phyloP scores from a whole-genome alignment of 1,140 invertebrate species.

The Copidosoma floridanum region DNA sequence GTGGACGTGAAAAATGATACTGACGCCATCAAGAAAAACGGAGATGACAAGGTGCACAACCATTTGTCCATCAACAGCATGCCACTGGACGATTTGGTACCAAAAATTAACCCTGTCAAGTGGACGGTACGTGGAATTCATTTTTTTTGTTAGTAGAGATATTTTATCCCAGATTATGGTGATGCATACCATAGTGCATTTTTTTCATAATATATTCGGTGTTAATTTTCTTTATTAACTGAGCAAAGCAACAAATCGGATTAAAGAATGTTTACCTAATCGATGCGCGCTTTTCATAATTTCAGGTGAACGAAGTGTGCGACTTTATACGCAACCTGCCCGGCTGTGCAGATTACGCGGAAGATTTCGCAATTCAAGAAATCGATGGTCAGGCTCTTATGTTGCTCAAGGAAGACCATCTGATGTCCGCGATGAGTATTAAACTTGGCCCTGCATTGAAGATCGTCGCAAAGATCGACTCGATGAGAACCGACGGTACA shows the following conservation, averaged over 20 bases:
- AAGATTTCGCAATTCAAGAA: slow-evolving; percentile 92
- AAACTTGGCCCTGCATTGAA: slow-evolving; percentile 93
- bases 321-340: slow-evolving; percentile 84
- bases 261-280: background rate
- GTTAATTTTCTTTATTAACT: too few relatives aligned
- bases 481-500: slow-evolving; percentile 64
- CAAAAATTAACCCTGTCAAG: slow-evolving; percentile 69
- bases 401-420: slow-evolving; percentile 91
- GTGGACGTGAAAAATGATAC: slow-evolving; percentile 47
- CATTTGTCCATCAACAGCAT: slow-evolving; percentile 48
- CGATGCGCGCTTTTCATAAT: slow-evolving; percentile 19
- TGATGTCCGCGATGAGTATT: slow-evolving; percentile 92
- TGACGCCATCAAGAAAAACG: slow-evolving; percentile 52
- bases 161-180: background rate
- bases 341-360: slow-evolving; percentile 89
- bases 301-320: slow-evolving; percentile 70
- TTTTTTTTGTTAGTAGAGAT: too few relatives aligned
- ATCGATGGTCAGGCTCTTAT: slow-evolving; percentile 94
- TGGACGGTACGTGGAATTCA: slow-evolving; percentile 65
- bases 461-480: slow-evolving; percentile 84
- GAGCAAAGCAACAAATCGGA: too few relatives aligned
- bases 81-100: slow-evolving; percentile 51
- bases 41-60: slow-evolving; percentile 55
- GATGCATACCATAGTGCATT: too few relatives aligned
- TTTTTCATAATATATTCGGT: too few relatives aligned